Conservation (phyloP, 2,797 vertebrate genomes). For the Leucoraja ocellata region DNA sequence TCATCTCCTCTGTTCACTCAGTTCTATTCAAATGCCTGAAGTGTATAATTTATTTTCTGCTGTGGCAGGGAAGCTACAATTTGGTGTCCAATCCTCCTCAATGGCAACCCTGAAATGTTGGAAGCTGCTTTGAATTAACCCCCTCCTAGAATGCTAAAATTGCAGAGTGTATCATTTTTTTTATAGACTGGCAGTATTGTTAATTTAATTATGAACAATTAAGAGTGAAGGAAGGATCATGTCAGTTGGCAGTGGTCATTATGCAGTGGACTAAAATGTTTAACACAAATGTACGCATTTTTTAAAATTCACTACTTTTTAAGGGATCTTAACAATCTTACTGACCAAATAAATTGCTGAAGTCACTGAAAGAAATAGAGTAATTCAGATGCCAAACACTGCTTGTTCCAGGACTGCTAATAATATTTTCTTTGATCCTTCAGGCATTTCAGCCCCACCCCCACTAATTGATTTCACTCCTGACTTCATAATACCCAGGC, state of each 20-base stretch:
- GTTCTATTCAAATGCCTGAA: constrained; percentile 10
- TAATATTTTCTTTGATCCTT: no score
- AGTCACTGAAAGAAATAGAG: background rate
- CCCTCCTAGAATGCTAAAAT: background rate
- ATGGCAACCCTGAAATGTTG: background rate
- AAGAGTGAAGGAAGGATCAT: background rate
- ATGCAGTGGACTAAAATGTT: background rate
- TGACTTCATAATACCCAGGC: no score
- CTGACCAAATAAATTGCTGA: background rate
- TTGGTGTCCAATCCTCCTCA: background rate
- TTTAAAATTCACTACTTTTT: background rate
- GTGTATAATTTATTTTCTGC: background rate
- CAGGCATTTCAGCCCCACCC: no score
- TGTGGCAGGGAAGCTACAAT: background rate
- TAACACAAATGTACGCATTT: background rate
- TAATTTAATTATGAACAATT: background rate
- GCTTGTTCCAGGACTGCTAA: no score
- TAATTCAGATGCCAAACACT: no score
- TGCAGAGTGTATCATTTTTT: background rate
- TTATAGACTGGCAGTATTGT: background rate
- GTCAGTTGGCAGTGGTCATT: background rate
- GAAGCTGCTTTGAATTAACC: constrained; percentile 13
- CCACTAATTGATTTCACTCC: no score
- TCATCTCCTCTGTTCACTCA: background rate
- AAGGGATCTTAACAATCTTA: background rate